Evolutionary conservation across 2,113 vertebrate genomes (phyloP).

Genomic region (Pogonocichla stellata): DNA sequence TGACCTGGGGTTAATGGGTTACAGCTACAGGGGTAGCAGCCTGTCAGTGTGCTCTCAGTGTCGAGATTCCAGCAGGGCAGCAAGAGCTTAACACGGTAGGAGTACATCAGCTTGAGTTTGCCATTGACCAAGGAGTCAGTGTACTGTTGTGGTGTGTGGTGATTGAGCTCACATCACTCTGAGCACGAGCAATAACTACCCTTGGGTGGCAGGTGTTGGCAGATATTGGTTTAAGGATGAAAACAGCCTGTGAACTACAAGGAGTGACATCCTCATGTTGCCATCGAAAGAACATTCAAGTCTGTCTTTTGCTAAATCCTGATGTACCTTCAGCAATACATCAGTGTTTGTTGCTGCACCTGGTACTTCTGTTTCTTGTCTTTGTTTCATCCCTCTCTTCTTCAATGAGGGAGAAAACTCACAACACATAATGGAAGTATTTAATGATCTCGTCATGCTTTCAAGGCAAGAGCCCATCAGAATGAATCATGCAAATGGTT

Average conservation of each 20-base stretch:
- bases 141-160: background rate
- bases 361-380: background rate
- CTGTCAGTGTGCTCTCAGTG: fast-evolving
- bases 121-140: background rate
- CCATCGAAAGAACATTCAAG: background rate
- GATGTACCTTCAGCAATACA: background rate
- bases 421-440: background rate
- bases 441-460: background rate
- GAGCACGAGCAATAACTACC: background rate
- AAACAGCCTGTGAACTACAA: background rate
- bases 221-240: background rate
- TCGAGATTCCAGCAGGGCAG: background rate
- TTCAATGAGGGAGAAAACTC: background rate
- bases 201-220: background rate
- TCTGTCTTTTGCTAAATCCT: background rate
- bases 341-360: background rate
- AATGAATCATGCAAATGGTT: background rate
- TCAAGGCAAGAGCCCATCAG: background rate
- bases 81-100: background rate
- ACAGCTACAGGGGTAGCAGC: background rate
- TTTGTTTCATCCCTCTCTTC: background rate
- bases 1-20: background rate
- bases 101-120: background rate
- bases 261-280: background rate
- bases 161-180: background rate